Evolutionary conservation across 2,113 vertebrate genomes (phyloP), one percentile per base, ranked within the genome.

Genomic region (Struthidea cinerea): DNA sequence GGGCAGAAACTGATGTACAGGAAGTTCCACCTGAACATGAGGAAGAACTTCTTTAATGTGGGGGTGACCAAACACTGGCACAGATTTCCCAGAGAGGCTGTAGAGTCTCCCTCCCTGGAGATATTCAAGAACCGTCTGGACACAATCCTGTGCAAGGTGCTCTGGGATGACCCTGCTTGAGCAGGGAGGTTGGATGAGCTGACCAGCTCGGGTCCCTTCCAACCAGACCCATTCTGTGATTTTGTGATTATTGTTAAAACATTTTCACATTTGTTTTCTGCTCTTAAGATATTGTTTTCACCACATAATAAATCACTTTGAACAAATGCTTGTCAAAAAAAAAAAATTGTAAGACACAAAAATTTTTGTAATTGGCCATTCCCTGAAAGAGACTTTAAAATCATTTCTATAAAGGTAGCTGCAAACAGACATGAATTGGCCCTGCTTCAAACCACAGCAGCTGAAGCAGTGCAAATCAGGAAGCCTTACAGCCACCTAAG

Each of bases 31-130:
- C n/a, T 75, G 7, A 47, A 68, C 11, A 53, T 32, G 13, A 60
- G 13, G 39, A 47, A 53, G 16, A 21, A 53, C 20, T 30, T 37
- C 4, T 37, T 46, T 46, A n/a, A 8, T n/a, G 7, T 53, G 23
- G 5, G 3, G 9, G 4, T 47, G 46, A 26, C 11, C 0, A 0
- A 30, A 6, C 5, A 11, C 28, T 53, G 13, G 9, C 6, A 52
- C 23, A 67, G 5, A 4, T 12, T 46, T 8, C 33, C 13, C 39
- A n/a, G 39, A 46, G 28, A 1, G 5, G 16, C 2, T 21, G 19
- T 24, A 4, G 33, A 33, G 2, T 26, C 4, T 39, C 16, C 4
- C 11, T 74, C 23, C 3, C 16, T 7, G 28, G 23, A 7, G 7
- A 46, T 60, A n/a, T 7, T 67, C 2, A 53, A n/a, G 35, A 53